Base-by-base conservation (phyloP, 2,888 invertebrate genomes). In the Arctia plantaginis region DNA sequence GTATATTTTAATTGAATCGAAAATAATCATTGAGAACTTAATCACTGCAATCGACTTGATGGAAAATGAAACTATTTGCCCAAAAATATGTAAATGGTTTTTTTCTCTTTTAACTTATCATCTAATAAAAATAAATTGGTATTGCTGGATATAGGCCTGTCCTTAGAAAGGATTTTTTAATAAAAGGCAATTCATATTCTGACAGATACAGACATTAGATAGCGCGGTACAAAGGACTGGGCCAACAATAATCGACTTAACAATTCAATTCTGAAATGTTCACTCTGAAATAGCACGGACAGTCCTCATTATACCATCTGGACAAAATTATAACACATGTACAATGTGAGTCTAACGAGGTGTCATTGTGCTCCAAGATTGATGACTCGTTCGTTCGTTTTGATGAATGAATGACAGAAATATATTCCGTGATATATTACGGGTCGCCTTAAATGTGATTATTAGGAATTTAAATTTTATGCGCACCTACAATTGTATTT, bases 351-450 rank as follows among this genome's bases (percentile, higher is more conserved):
- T 74, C 74, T 84, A 86, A 86, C 83, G 82, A 85, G 81, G 85
- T 85, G 83, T 85, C 88, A 88, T 87, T 87, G 86, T 86, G 73
- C 78, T 78, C 68, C 27, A 80, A 83, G 88, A 89, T 89, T 87
- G 87, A 89, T 89, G 77, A 83, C 80, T 76, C 80, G 69, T 55
- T 73, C 73, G 76, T 69, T 74, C 74, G 76, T 82, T 44, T 81
- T 88, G 86, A 86, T 82, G 82, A 82, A 85, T 81, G 80, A 83
- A 82, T 81, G 66, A 76, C 76, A 78, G 84, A 80, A 85, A 82
- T 83, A 77, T 80, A 73, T 77, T 71, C 74, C 66, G 77, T 85
- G 85, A 85, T 82, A 73, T 83, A 85, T 83, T 85, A 82, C 71
- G 39, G 20, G 65, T 47, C 44, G 68, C 72, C 74, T 77, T 67